Conservation (phyloP, 2,888 invertebrate genomes). For the Omphaloscelis lunosa region DNA sequence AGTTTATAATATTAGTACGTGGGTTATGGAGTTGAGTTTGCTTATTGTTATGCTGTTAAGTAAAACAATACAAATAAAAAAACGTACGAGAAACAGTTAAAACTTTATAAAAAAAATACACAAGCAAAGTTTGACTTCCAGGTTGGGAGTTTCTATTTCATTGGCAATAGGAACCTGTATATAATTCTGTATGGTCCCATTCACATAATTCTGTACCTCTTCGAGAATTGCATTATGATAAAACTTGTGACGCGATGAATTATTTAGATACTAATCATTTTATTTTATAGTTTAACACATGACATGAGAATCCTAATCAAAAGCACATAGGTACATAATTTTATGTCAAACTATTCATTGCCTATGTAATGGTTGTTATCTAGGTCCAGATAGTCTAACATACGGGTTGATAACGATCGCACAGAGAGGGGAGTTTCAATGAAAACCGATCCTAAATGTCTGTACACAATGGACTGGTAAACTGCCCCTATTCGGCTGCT, state of each 20-base stretch:
- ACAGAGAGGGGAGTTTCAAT: conserved; percentile 10
- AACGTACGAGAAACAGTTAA: not conserved
- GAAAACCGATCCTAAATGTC: conserved; percentile 19
- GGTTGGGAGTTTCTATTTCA: no score
- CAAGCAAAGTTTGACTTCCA: no score
- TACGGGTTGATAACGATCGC: conserved; percentile 35
- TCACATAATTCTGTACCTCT: no score
- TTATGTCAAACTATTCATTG: not conserved
- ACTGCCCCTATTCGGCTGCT: conserved; percentile 25
- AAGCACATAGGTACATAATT: not conserved
- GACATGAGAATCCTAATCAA: not conserved
- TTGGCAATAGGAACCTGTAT: not conserved
- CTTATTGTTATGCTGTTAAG: conserved; percentile 11
- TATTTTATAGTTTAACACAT: not conserved
- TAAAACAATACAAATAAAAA: not conserved
- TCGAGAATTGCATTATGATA: not conserved
- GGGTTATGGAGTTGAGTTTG: conserved; percentile 2
- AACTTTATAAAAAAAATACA: not conserved
- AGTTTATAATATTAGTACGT: conserved; percentile 39
- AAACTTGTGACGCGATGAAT: not conserved
- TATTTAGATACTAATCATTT: no score
- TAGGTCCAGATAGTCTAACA: not conserved
- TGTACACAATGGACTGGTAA: conserved; percentile 27
- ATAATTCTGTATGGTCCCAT: no score
- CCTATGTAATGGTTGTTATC: not conserved